A percentile compares a stretch with the other conserved stretches of the same genome.
Conservation (phyloP, 2,888 invertebrate species). For the Odontomyia ornata region DNA sequence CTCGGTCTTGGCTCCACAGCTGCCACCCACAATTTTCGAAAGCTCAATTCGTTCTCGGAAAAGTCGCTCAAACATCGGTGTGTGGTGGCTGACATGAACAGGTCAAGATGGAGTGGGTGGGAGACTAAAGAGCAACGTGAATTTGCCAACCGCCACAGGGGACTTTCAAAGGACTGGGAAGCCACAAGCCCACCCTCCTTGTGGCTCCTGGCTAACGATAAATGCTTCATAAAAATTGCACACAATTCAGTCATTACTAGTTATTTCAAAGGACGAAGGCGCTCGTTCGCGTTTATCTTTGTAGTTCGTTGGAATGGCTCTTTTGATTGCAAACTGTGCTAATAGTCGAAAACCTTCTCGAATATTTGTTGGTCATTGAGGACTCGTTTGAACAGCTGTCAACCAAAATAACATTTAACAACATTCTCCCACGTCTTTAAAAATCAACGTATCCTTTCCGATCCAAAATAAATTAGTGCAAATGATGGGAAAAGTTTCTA, state of each 20-base stretch:
- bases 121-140: not conserved
- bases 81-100: not conserved
- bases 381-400: too few relatives aligned
- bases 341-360: not conserved
- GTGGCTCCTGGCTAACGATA: not conserved
- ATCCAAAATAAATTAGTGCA: not conserved
- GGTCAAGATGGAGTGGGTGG: not conserved
- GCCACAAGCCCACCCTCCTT: not conserved
- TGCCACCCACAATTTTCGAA: not conserved
- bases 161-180: not conserved
- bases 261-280: not conserved
- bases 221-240: slow-evolving; percentile 16
- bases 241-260: slow-evolving; percentile 15
- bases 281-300: not conserved
- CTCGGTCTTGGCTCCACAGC: not conserved
- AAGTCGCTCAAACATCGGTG: not conserved
- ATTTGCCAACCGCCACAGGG: not conserved
- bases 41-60: not conserved
- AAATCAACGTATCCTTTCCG: too few relatives aligned
- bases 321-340: not conserved
- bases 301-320: not conserved
- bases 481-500: not conserved
- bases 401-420: too few relatives aligned
- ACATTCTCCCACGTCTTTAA: too few relatives aligned
- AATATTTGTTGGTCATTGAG: not conserved